Evolutionary conservation across 1,140 invertebrate genomes (phyloP), one percentile per base, ranked within the genome.

Genomic region (Brachionus sp.): DNA sequence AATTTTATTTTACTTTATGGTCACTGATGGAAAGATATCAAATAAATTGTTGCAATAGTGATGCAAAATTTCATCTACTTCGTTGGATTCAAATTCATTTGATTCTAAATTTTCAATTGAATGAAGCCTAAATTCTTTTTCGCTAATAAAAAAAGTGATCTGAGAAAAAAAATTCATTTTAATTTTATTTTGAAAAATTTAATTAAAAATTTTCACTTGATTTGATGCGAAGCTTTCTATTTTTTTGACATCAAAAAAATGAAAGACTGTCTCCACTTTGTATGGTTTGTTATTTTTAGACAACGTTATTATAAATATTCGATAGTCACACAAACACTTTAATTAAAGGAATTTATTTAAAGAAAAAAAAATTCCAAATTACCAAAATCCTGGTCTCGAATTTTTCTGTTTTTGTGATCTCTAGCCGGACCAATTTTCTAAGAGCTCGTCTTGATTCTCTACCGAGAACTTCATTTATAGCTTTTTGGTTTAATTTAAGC

Each of bases 221-320:
- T 62, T 80, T 9, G n/a, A 16, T 46, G 70, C 46, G 10, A 75
- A 23, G 29, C 39, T 75, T 25, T 75, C 70, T 12, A 75, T 25
- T 75, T 75, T 75, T 46, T 75, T 75, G 2, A 75, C 23, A 75
- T 75, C 70, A 75, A 75, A 25, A 75, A 75, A 75, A 46, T 75
- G 70, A 39, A 75, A 75, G 5, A 75, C 12, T 9, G n/a, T 75
- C 2, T 75, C 70, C 12, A 46, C 25, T 50, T 75, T 75, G 25
- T 44, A n/a, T 13, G 77, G 77, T 37, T 66, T 57, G 39, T 80
- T 80, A 23, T 57, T 62, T 66, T 80, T 80, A 19, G 33, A 42
- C 25, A 80, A 19, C 4, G 77, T 23, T 10, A 80, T 66, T 19
- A 80, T 42, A 62, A 62, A 80, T 19, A 80, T 62, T 37, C 77